phyloP scores from a whole-genome alignment of 2,888 invertebrate genomes.

The Tinea trinotella region DNA sequence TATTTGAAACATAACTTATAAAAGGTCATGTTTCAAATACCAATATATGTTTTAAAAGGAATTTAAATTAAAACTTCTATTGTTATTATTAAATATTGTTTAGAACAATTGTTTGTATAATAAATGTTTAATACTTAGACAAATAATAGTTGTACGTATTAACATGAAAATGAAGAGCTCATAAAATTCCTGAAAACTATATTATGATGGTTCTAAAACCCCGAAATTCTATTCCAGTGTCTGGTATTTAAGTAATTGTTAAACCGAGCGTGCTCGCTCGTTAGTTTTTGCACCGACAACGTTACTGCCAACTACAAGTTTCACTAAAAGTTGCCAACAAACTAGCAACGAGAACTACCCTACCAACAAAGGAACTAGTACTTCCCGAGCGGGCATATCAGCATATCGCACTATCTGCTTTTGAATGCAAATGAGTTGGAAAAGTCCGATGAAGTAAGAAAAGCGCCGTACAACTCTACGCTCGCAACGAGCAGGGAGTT shows the following conservation, averaged over 20 bases:
- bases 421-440: constrained; percentile 71
- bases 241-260: constrained; percentile 45
- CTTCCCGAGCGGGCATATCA: constrained; percentile 40
- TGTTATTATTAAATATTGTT: no score
- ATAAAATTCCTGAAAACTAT: constrained; percentile 11
- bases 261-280: constrained; percentile 62
- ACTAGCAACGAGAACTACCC: background rate
- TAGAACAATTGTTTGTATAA: no score
- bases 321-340: constrained; percentile 59
- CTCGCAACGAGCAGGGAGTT: constrained; percentile 19
- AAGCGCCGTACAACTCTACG: constrained; percentile 34
- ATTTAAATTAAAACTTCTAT: no score
- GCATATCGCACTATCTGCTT: constrained; percentile 68
- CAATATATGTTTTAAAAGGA: no score
- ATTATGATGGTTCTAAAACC: background rate
- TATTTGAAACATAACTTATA: no score
- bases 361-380: constrained; percentile 55
- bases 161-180: no score
- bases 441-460: constrained; percentile 65
- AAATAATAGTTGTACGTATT: no score
- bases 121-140: no score
- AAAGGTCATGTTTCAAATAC: no score
- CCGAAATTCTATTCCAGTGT: constrained; percentile 7
- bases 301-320: constrained; percentile 55
- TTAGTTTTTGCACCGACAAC: constrained; percentile 51